Conservation (phyloP, 1,140 invertebrate genomes). For the Drosophila aff. region DNA sequence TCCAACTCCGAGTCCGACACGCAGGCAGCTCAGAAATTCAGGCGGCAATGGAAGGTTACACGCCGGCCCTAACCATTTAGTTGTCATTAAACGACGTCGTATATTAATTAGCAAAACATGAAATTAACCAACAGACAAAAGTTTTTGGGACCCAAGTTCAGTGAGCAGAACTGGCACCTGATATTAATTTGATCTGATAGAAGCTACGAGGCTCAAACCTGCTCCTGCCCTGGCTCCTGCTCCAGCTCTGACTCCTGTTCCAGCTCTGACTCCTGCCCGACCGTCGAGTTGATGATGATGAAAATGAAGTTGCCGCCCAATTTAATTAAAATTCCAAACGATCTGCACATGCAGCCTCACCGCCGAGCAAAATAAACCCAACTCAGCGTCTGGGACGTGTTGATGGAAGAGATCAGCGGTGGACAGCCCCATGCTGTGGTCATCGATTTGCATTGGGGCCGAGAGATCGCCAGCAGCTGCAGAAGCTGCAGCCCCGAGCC, state of each 20-base stretch:
- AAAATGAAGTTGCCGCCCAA: constrained; percentile 84
- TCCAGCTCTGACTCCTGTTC: background rate
- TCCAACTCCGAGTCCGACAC: background rate
- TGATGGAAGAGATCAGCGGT: constrained; percentile 57
- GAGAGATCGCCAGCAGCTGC: constrained; percentile 21
- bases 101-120: constrained; percentile 82
- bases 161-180: constrained; percentile 60
- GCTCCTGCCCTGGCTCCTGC: constrained; percentile 8
- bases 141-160: constrained; percentile 9
- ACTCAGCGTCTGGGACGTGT: constrained; percentile 41
- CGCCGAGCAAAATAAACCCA: constrained; percentile 35
- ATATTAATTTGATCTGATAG: constrained; percentile 75
- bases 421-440: constrained; percentile 48
- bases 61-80: constrained; percentile 65
- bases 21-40: constrained; percentile 12
- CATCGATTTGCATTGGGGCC: constrained; percentile 74
- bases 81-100: constrained; percentile 68
- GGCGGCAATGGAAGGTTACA: constrained; percentile 48
- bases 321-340: constrained; percentile 85
- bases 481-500: background rate
- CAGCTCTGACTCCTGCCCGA: background rate
- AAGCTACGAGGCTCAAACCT: constrained; percentile 29
- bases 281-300: constrained; percentile 76
- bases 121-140: constrained; percentile 62
- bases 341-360: constrained; percentile 67